phyloP scores from a whole-genome alignment of 2,888 invertebrate genomes.

The Adineta ricciae region DNA sequence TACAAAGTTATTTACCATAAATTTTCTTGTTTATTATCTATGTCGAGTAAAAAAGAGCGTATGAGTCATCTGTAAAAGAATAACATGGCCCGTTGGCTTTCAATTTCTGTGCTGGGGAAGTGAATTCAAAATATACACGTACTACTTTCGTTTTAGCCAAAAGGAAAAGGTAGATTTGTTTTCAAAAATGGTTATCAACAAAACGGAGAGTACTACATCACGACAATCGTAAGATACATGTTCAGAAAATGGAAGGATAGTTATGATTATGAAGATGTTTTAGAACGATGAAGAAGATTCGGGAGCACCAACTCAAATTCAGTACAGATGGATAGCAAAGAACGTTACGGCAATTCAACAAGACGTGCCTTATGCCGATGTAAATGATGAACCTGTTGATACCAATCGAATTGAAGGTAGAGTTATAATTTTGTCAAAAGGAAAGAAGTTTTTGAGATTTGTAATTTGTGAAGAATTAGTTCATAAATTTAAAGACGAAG shows the following conservation, averaged over 20 bases:
- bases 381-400: neutral
- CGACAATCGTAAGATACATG: neutral
- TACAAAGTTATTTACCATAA: too few relatives aligned
- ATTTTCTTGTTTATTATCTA: constrained; percentile 26
- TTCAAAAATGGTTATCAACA: constrained; percentile 51
- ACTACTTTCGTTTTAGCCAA: constrained; percentile 44
- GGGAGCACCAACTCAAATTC: constrained; percentile 40
- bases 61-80: too few relatives aligned
- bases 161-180: constrained; percentile 50
- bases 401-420: neutral
- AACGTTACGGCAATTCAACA: neutral
- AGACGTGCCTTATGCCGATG: neutral
- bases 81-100: too few relatives aligned
- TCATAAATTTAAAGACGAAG: neutral
- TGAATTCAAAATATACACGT: too few relatives aligned
- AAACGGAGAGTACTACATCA: constrained; percentile 40
- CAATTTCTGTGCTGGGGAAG: too few relatives aligned
- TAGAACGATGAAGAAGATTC: constrained; percentile 41
- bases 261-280: neutral
- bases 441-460: neutral
- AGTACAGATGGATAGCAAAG: constrained; percentile 46
- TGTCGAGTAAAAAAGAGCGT: constrained; percentile 32
- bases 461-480: neutral
- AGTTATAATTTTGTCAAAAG: neutral
- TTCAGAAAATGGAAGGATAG: neutral